Evolutionary conservation across 2,888 invertebrate genomes (phyloP), one percentile per base, ranked within the genome.

Genomic region (Acheta domesticus): DNA sequence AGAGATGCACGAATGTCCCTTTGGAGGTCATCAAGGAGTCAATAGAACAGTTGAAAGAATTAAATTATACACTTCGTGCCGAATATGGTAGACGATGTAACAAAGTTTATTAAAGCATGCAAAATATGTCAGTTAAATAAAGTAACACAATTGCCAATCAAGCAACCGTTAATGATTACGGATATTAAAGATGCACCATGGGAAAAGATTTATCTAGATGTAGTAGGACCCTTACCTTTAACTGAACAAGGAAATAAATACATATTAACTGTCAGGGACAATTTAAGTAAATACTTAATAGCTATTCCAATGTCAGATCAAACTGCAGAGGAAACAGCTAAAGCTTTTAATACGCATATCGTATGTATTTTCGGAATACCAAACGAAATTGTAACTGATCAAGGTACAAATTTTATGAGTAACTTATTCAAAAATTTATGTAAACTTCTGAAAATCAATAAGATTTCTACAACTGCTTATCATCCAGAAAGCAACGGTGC

Each of bases 341-440:
- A 20, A 75, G 23, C 12, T 20, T 14, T 14, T 14, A n/a, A 75
- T 75, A 12, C 75, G n/a, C 8, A n/a, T 2, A n/a, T 21, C n/a
- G n/a, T 21, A 19, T 14, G n/a, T 75, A 2, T 2, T 75, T 14
- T 19, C 20, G n/a, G n/a, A n/a, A n/a, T n/a, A n/a, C n/a, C n/a
- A n/a, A n/a, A n/a, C n/a, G n/a, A n/a, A n/a, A n/a, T n/a, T 12
- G n/a, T 14, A n/a, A n/a, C n/a, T n/a, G n/a, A n/a, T 23, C 75
- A 75, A 23, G 75, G 75, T 12, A 75, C 75, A 12, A 75, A 75
- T 75, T 75, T 75, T 75, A 75, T 75, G 75, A n/a, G 16, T 3
- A 20, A n/a, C 12, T 12, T 75, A 19, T 75, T 75, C n/a, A 75
- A 75, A 23, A 75, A 20, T 2, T 19, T 75, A 14, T 75, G 75